Evolutionary conservation across 2,888 invertebrate species (phyloP), one percentile per base, ranked within the genome.

Genomic region (Macaria notata): DNA sequence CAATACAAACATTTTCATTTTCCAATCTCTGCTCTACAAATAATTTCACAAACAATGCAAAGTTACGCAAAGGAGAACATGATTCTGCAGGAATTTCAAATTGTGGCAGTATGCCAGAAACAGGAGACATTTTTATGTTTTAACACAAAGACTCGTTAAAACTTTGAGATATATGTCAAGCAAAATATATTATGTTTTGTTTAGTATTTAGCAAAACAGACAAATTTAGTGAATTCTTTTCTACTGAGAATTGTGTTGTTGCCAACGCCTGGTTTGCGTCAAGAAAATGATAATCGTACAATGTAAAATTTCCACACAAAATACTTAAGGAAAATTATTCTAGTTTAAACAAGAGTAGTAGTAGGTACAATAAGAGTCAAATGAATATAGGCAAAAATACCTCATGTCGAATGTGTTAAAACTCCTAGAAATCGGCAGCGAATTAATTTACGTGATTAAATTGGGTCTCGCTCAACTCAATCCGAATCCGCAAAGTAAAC

Each of bases 401-500:
- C 19, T 19, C 19, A 19, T 19, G 19, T 19, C 19, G 2, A 36
- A 36, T 36, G 33, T 36, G 33, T 36, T 6, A 36, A 4, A 7
- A 36, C 7, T 36, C 7, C 1, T 36, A 36, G 5, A 36, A 1
- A 36, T 36, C 7, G 33, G 4, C 3, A 8, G 4, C 5, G 4
- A 19, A 53, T 41, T 63, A 48, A 68, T 54, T 61, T 64, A 60
- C 64, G 56, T 64, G 69, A 64, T 66, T 50, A 54, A 50, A 50
- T 69, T 70, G 55, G 55, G 63, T 68, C 56, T 61, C 63, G 59
- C 66, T 69, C 70, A 63, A 67, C 55, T 62, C 63, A 61, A 66
- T 69, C 70, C 70, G 75, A 61, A 68, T 68, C 69, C 69, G 66
- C 71, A 68, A 70, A 71, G 72, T 69, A 72, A 75, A 69, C 74